Percentiles rank a stretch among this genome's conserved stretches.
These are phyloP conservation scores for Carollia perspicillata DNA, from an alignment of 2,113 vertebrate genomes.

Conservation along the genomic window DNA sequence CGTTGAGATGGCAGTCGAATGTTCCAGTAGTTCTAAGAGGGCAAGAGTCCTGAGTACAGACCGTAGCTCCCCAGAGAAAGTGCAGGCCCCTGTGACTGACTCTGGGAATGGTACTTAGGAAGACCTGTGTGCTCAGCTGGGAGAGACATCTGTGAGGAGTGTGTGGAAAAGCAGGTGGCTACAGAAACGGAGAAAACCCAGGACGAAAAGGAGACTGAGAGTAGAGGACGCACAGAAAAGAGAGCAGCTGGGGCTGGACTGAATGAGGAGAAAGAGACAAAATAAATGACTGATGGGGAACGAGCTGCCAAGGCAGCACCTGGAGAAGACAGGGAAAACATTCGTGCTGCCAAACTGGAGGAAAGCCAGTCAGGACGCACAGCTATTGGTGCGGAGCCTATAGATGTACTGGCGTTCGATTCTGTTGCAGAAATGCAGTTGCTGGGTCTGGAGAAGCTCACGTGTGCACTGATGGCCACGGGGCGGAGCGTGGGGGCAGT, in stretches of 20 bases:
- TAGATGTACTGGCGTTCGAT: conserved; percentile 79
- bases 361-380: background rate
- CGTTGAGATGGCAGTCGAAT: background rate
- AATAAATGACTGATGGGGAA: background rate
- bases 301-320: background rate
- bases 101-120: background rate
- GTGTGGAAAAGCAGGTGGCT: background rate
- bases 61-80: background rate
- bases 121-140: background rate
- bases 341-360: conserved; percentile 15
- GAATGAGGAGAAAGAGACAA: background rate
- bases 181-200: background rate
- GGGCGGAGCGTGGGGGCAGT: conserved; percentile 93
- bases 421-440: conserved; percentile 85
- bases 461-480: conserved; percentile 82
- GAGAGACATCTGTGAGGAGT: background rate
- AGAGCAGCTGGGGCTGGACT: background rate
- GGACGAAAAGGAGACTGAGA: background rate
- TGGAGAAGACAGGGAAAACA: background rate
- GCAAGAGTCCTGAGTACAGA: background rate
- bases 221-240: background rate
- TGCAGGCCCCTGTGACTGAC: background rate
- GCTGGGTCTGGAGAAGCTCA: conserved; percentile 90
- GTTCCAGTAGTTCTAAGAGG: conserved; percentile 55
- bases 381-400: conserved; percentile 42